Conservation (phyloP, 2,888 invertebrate species). For the Scaptomyza polygonia region DNA sequence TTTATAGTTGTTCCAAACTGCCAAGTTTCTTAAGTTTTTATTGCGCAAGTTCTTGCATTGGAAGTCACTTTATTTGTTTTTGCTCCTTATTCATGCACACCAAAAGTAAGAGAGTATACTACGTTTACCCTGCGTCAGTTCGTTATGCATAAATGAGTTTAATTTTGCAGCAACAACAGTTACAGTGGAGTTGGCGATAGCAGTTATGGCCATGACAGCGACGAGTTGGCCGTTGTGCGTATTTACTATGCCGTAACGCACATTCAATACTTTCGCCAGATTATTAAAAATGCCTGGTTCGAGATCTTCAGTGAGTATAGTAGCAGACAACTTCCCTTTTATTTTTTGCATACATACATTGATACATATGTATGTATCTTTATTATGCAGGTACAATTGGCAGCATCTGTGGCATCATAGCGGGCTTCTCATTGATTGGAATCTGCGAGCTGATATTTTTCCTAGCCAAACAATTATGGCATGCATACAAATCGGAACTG, state of each 20-base stretch:
- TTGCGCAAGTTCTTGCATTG: conserved; percentile 9
- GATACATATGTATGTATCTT: conserved; percentile 2
- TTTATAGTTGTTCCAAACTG: background rate
- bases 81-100: background rate
- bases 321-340: conserved; percentile 34
- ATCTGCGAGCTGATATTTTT: conserved; percentile 87
- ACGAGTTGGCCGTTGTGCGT: conserved; percentile 71
- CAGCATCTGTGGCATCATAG: conserved; percentile 87
- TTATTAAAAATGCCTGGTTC: conserved; percentile 85
- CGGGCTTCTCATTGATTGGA: conserved; percentile 88
- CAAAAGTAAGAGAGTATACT: background rate
- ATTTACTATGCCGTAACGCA: conserved; percentile 77
- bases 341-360: conserved; percentile 15
- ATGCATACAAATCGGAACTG: conserved; percentile 65
- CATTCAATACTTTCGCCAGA: conserved; percentile 78
- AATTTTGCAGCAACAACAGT: conserved; percentile 58
- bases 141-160: conserved; percentile 53
- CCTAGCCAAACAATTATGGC: conserved; percentile 84
- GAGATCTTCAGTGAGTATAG: conserved; percentile 87
- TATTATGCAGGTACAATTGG: conserved; percentile 87
- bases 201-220: conserved; percentile 55
- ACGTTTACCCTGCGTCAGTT: conserved; percentile 20
- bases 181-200: conserved; percentile 55
- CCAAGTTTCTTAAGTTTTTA: conserved; percentile 5
- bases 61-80: no score